Evolutionary conservation across 2,797 vertebrate genomes (phyloP).

Genomic region (Gymnothorax reevesii): DNA sequence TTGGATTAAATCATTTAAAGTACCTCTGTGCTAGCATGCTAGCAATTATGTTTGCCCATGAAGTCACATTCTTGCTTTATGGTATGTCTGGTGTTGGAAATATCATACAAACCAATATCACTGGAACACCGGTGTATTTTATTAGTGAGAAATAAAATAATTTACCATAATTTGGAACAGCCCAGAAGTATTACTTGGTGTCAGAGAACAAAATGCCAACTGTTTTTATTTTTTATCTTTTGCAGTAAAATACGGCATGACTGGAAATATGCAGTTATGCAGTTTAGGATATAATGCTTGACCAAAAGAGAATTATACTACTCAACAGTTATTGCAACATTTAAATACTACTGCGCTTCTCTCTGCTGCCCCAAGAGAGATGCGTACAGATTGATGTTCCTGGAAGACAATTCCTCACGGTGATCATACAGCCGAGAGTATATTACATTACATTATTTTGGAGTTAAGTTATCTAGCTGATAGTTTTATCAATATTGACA

Average conservation of each 20-base stretch:
- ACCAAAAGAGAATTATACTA: not conserved
- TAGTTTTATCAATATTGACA: no score
- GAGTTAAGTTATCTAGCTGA: no score
- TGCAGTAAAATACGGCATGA: slow-evolving; percentile 21
- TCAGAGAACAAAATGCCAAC: slow-evolving; percentile 34
- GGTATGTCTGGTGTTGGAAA: slow-evolving; percentile 42
- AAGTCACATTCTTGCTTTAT: slow-evolving; percentile 39
- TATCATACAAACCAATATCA: slow-evolving; percentile 52
- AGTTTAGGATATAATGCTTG: slow-evolving; percentile 7
- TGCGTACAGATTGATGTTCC: not conserved
- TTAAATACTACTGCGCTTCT: not conserved
- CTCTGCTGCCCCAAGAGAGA: not conserved
- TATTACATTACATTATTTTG: not conserved
- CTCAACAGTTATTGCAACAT: not conserved
- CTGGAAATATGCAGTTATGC: slow-evolving; percentile 16
- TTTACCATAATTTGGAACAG: slow-evolving; percentile 32
- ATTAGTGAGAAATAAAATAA: slow-evolving; percentile 38
- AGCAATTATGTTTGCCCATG: slow-evolving; percentile 34
- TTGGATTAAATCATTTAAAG: slow-evolving; percentile 34
- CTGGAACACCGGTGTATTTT: slow-evolving; percentile 39
- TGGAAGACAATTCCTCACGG: not conserved
- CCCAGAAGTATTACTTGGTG: slow-evolving; percentile 35
- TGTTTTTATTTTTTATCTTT: not conserved
- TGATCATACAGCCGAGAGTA: not conserved
- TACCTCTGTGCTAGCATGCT: slow-evolving; percentile 27